Percentiles rank a stretch among this genome's conserved stretches.
These are phyloP conservation scores for Aphaenogaster rudis DNA, from an alignment of 1,140 invertebrate genomes.

Conservation along the genomic window DNA sequence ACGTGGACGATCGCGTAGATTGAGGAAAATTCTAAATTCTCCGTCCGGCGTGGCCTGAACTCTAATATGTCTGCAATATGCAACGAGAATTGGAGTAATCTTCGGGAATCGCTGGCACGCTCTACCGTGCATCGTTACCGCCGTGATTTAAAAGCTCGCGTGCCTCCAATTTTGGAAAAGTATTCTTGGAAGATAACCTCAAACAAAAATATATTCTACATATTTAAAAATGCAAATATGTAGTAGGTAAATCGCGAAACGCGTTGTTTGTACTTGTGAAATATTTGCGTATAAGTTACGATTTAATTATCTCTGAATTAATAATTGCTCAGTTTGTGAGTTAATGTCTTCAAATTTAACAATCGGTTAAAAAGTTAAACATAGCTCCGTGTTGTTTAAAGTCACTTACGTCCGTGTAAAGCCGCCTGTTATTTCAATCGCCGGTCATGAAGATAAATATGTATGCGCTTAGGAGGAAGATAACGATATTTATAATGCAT, in stretches of 20 bases:
- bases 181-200: neutral
- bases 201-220: neutral
- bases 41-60: constrained; percentile 31
- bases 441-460: constrained; percentile 22
- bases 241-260: neutral
- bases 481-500: constrained; percentile 50
- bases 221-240: constrained; percentile 10
- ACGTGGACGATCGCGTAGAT: constrained; percentile 37
- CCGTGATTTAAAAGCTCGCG: constrained; percentile 22
- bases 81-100: constrained; percentile 58
- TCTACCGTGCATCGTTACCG: constrained; percentile 23
- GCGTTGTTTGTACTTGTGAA: neutral
- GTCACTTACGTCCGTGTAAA: neutral
- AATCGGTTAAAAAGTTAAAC: constrained; percentile 14
- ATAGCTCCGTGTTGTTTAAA: neutral
- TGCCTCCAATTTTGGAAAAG: neutral
- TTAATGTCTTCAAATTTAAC: constrained; percentile 25
- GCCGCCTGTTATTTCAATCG: constrained; percentile 7
- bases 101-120: constrained; percentile 47
- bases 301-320: constrained; percentile 30
- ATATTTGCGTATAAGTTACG: neutral
- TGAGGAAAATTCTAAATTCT: constrained; percentile 58
- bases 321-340: neutral
- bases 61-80: constrained; percentile 51
- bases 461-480: neutral